Conservation (phyloP, 2,113 vertebrate genomes). For the Rynchops niger region DNA sequence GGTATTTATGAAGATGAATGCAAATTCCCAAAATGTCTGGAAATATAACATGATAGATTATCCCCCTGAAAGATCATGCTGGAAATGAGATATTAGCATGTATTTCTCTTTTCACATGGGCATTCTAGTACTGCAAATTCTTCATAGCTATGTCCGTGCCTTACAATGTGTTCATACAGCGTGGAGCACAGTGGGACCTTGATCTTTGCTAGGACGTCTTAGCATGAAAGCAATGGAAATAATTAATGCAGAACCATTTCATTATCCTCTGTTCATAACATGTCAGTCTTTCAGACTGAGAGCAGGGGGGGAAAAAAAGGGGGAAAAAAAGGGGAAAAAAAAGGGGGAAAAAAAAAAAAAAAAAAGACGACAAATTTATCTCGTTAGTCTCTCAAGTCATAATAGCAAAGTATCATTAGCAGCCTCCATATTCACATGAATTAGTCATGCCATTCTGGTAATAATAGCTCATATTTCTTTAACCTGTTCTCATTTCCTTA, state of each 20-base stretch:
- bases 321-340: rapidly evolving
- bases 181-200: not conserved
- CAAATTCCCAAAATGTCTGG: not conserved
- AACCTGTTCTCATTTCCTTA: not conserved
- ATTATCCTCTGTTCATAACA: not conserved
- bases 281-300: not conserved
- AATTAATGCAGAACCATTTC: not conserved
- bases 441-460: not conserved
- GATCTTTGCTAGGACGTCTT: not conserved
- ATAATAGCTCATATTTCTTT: not conserved
- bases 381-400: not conserved
- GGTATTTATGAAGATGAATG: not conserved
- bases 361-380: not conserved
- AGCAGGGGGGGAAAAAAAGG: rapidly evolving
- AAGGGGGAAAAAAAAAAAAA: not conserved
- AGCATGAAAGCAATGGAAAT: not conserved
- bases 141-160: not conserved
- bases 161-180: not conserved
- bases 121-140: not conserved
- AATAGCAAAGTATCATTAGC: not conserved
- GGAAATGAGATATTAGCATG: not conserved
- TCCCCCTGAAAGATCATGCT: not conserved
- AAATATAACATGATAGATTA: not conserved
- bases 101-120: not conserved
- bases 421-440: not conserved